These are phyloP conservation scores for Acanthoscelides obtectus DNA, from an alignment of 2,888 invertebrate species.

Conservation along the genomic window DNA sequence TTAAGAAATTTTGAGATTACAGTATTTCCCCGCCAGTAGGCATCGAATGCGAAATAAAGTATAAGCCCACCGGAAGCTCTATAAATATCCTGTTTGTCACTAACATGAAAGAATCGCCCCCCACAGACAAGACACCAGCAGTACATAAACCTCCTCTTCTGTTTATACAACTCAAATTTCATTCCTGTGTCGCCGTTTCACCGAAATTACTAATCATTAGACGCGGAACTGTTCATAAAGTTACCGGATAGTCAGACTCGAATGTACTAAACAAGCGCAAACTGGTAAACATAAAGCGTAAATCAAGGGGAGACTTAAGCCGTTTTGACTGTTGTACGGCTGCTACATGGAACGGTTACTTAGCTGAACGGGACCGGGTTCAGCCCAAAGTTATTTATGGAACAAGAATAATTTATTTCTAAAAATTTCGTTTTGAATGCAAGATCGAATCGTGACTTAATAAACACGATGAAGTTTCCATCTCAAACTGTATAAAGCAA, in stretches of 20 bases:
- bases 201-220: neutral
- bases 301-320: neutral
- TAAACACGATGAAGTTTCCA: too few relatives aligned
- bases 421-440: too few relatives aligned
- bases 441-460: too few relatives aligned
- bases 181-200: neutral
- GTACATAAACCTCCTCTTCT: neutral
- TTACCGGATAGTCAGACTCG: neutral
- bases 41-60: too few relatives aligned
- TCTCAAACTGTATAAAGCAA: too few relatives aligned
- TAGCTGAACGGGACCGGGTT: neutral
- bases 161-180: neutral
- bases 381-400: too few relatives aligned
- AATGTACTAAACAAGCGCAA: neutral
- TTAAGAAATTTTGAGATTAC: too few relatives aligned
- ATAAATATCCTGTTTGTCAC: neutral
- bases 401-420: too few relatives aligned
- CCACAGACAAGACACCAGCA: neutral
- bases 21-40: too few relatives aligned
- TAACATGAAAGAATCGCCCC: neutral
- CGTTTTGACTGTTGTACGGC: neutral
- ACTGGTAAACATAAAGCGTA: neutral
- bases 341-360: neutral
- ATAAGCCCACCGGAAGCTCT: neutral
- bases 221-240: neutral